Evolutionary conservation across 1,140 invertebrate genomes (phyloP), one percentile per base, ranked within the genome.

Genomic region (Formica exsecta): DNA sequence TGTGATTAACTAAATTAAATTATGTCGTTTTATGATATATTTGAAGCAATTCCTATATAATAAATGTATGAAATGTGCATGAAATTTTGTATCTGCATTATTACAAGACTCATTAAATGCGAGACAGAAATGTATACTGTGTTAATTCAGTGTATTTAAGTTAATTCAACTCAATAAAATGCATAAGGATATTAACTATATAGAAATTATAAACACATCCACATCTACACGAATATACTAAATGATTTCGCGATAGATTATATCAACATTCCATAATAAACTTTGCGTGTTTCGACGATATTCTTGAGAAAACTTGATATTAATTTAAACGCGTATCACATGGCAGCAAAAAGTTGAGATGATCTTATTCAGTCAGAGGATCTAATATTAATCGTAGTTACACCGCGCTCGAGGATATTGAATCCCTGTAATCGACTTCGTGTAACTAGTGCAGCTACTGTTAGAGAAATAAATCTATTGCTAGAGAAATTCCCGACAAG

Each of bases 91-190:
- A 32, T n/a, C 13, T 6, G 0, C 48, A 61, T 59, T 71, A 59
- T 38, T 44, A 81, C n/a, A 38, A n/a, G 32, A 29, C 54, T 74
- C 68, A 22, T 74, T 61, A 62, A 61, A 74, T 22, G n/a, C 1
- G 19, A 32, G 70, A 51, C 22, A 29, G 38, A 32, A 74, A 44
- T n/a, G 38, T 25, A 32, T 3, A 9, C 3, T 9, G 2, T n/a
- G 38, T 38, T 81, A 81, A 73, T 81, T 59, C 25, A 22, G 16
- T 25, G 8, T 38, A 29, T 3, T 81, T 81, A 57, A 66, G 64
- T 38, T 61, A 74, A 83, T 83, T 74, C 38, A 73, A 48, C 25
- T 8, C 54, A 38, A 81, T 81, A 73, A 44, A 83, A 83, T 83
- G 74, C 29, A 48, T 62, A 32, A 62, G 73, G 57, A 29, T 74